These are phyloP conservation scores for Emydoidea blandingii DNA, from an alignment of 2,797 vertebrate species.

Conservation along the genomic window DNA sequence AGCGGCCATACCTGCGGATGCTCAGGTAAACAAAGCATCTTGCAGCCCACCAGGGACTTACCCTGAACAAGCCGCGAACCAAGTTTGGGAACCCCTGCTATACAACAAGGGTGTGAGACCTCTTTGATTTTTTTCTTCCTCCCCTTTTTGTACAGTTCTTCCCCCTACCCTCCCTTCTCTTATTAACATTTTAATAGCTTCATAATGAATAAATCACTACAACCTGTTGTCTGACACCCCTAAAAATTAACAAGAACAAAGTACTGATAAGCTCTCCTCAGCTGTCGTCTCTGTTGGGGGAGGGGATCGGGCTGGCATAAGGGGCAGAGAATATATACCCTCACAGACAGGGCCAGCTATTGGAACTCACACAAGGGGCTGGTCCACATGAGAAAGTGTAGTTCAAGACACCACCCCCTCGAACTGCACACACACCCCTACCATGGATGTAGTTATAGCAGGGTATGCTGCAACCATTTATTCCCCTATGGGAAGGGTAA, in stretches of 20 bases:
- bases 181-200: not conserved
- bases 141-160: not conserved
- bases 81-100: no score
- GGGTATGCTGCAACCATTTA: not conserved
- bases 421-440: not conserved
- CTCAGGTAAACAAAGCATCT: no score
- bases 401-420: accelerated
- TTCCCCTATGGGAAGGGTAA: no score
- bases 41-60: no score
- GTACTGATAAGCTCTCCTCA: no score
- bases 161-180: not conserved
- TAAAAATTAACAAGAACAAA: not conserved
- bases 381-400: not conserved
- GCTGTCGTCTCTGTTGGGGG: no score
- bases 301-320: no score
- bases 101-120: not conserved
- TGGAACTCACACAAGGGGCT: not conserved
- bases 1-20: no score
- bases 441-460: not conserved
- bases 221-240: not conserved
- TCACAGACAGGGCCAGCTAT: not conserved
- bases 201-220: not conserved
- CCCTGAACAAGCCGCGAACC: no score
- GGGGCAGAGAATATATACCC: not conserved
- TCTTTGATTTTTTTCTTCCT: not conserved